These are phyloP conservation scores for Lates japonicus DNA, from an alignment of 2,797 vertebrate genomes.

Conservation along the genomic window DNA sequence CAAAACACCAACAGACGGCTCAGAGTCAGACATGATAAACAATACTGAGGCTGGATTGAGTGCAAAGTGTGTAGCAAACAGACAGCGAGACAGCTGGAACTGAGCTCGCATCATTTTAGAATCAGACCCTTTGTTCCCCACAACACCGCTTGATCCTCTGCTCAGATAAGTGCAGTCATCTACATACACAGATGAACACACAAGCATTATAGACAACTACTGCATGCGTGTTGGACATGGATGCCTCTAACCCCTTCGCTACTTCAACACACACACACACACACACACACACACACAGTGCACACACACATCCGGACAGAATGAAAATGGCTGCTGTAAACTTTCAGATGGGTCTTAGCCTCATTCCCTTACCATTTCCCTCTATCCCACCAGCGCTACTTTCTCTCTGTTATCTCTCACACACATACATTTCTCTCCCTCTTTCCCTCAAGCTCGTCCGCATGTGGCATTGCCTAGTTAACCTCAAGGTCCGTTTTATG, in stretches of 20 bases:
- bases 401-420: constrained; percentile 45
- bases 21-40: constrained; percentile 62
- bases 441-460: constrained; percentile 29
- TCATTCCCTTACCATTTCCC: constrained; percentile 46
- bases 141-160: constrained; percentile 51
- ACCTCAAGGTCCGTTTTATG: constrained; percentile 73
- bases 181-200: constrained; percentile 49
- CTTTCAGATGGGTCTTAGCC: constrained; percentile 62
- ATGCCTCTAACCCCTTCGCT: constrained; percentile 6
- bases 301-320: constrained; percentile 44
- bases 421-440: constrained; percentile 50
- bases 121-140: constrained; percentile 49
- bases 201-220: constrained; percentile 31
- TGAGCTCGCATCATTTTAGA: constrained; percentile 63
- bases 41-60: constrained; percentile 61
- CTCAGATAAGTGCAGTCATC: constrained; percentile 61
- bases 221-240: constrained; percentile 26
- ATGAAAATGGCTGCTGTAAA: constrained; percentile 81
- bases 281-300: constrained; percentile 16
- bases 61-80: constrained; percentile 61
- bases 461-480: constrained; percentile 67
- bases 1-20: constrained; percentile 59
- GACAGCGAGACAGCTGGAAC: constrained; percentile 53
- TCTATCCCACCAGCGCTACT: constrained; percentile 29
- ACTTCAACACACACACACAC: constrained; percentile 1